Evolutionary conservation across 2,888 invertebrate species (phyloP).

Genomic region (Drosophila neotestacea): DNA sequence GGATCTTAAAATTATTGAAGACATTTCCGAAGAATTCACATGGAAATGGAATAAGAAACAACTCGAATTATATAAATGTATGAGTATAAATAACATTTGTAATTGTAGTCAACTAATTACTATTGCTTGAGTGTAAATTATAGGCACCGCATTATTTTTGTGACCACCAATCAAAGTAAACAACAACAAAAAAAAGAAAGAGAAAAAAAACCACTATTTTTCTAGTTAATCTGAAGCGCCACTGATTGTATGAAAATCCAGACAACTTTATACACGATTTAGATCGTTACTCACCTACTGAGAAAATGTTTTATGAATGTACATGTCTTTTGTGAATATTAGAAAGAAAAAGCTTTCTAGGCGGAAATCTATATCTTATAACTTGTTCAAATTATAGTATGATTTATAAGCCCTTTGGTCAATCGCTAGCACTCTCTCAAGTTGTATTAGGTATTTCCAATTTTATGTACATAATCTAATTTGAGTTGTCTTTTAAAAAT

Average conservation of each 20-base stretch:
- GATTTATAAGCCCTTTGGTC: background rate
- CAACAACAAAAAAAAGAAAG: slow-evolving; percentile 10
- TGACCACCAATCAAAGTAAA: slow-evolving; percentile 25
- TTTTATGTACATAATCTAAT: slow-evolving; percentile 24
- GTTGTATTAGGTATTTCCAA: slow-evolving; percentile 15
- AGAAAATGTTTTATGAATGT: slow-evolving; percentile 15
- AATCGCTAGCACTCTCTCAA: slow-evolving; percentile 2
- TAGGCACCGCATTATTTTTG: slow-evolving; percentile 45
- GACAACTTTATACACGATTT: slow-evolving; percentile 55
- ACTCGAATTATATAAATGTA: slow-evolving; percentile 16
- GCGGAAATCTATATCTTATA: background rate
- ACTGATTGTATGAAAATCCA: slow-evolving; percentile 63
- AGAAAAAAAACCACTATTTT: slow-evolving; percentile 54
- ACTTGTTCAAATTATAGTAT: slow-evolving; percentile 14
- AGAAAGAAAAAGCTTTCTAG: background rate
- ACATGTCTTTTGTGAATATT: background rate
- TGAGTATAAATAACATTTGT: slow-evolving; percentile 30
- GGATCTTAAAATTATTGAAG: background rate
- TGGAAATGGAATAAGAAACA: background rate
- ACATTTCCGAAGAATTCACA: background rate
- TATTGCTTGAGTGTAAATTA: slow-evolving; percentile 58
- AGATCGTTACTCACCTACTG: slow-evolving; percentile 6
- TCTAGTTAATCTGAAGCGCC: slow-evolving; percentile 50
- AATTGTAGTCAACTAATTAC: slow-evolving; percentile 19
- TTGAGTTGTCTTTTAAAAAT: slow-evolving; percentile 20